Evolutionary conservation across 1,140 invertebrate genomes (phyloP), one percentile per base, ranked within the genome.

Genomic region (Listronotus oregonensis): DNA sequence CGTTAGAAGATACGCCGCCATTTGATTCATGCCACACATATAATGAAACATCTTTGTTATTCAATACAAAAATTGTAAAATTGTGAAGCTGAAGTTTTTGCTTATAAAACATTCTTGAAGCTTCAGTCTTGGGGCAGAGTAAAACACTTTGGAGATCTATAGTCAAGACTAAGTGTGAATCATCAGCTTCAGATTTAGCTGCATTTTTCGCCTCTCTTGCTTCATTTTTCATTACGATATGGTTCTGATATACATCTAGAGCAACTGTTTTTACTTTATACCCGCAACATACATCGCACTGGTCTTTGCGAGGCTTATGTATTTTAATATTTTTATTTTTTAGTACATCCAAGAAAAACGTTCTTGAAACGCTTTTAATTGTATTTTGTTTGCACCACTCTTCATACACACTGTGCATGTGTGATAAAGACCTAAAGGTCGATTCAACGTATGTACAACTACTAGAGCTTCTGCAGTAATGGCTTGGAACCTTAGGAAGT

Each of bases 201-300:
- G 32, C 17, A 11, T 64, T 39, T 56, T 64, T 64, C 6, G 40
- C 61, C 11, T 44, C 52, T 37, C 52, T 55, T 12, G 42, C 61
- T 37, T 54, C 11, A 43, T 63, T 44, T 63, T 63, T 54, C 3
- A 17, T 42, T 15, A 11, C 12, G 17, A 54, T 52, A 31, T 63
- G 50, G 14, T 44, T 52, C 7, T 42, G 11, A 15, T 63, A 63
- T 31, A 17, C 39, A 7, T 62, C 59, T 52, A 39, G 32, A 44
- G 12, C 17, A 32, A 60, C 21, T 12, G 27, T 34, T 4, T 39
- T 39, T 3, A 60, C 43, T 60, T 47, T 32, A 31, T 18, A 32
- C n/a, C 47, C 49, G 32, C 59, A 62, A 27, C 59, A 51, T 10
- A 51, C 3, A 31, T 62, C 59, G 37, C 59, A 62, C 12, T 62